Evolutionary conservation across 2,888 invertebrate genomes (phyloP).

Genomic region (Celastrina argiolus): DNA sequence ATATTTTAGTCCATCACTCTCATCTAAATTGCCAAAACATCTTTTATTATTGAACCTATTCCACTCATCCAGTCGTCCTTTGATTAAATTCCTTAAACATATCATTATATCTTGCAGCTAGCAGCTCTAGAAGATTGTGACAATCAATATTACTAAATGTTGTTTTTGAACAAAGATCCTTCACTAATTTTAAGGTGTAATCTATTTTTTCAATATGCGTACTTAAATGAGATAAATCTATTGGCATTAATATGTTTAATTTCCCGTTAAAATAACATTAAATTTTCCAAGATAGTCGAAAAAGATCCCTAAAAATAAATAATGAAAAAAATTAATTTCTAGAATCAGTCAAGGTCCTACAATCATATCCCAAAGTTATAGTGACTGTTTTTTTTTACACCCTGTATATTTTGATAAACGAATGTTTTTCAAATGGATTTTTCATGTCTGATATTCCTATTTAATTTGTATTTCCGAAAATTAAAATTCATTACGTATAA

Average conservation of each 20-base stretch:
- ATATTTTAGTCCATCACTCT: conserved; percentile 34
- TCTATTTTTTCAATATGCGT: conserved; percentile 27
- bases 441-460: conserved; percentile 23
- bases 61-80: conserved; percentile 35
- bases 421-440: conserved; percentile 26
- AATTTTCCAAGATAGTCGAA: conserved; percentile 28
- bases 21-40: conserved; percentile 37
- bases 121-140: conserved; percentile 27
- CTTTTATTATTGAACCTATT: conserved; percentile 33
- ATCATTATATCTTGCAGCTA: conserved; percentile 22
- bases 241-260: too few relatives aligned
- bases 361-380: too few relatives aligned
- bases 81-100: conserved; percentile 25
- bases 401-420: conserved; percentile 23
- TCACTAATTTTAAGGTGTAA: not conserved
- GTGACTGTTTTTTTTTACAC: too few relatives aligned
- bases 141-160: conserved; percentile 18
- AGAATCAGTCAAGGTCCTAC: too few relatives aligned
- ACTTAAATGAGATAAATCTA: conserved; percentile 32
- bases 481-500: not conserved
- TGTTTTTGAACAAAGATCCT: not conserved
- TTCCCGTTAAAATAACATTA: too few relatives aligned
- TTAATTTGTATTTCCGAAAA: not conserved
- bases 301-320: conserved; percentile 22
- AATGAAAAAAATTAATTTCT: not conserved